Evolutionary conservation across 2,888 invertebrate genomes (phyloP), one percentile per base, ranked within the genome.

Genomic region (Hanleya hanleyi): DNA sequence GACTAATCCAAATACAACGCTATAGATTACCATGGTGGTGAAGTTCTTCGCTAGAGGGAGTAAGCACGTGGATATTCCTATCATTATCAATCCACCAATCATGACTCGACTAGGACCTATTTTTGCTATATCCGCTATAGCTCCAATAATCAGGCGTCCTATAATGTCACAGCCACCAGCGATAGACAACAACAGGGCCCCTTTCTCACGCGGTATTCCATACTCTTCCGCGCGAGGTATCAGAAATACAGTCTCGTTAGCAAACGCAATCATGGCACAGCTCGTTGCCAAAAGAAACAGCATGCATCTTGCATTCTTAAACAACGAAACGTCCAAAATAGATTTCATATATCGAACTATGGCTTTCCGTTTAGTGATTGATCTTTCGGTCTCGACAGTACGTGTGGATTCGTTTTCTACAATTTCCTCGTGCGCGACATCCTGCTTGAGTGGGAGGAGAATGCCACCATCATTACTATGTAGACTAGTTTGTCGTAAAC

Each of bases 141-240:
- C 35, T n/a, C 64, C 64, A 35, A 64, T 22, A 37, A 64, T 5
- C 7, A 64, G 22, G 15, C 64, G 33, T 15, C 64, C 64, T 9
- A 64, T 26, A 37, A 64, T 64, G 36, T 64, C 64, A 64, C 64
- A 64, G 15, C 64, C 64, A 12, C 64, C 64, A 18, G 38, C 64
- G n/a, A 64, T 64, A 2, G 38, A 22, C 35, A 64, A 26, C 15
- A 64, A 37, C 15, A 37, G 35, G 2, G 64, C 64, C 1, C 35
- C 33, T 22, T 35, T 64, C 3, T 64, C 64, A 22, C 64, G 35
- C 9, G n/a, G 4, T 3, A 64, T 64, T 22, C 64, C 64, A 29
- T 37, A 37, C n/a, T 64, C 64, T 5, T 64, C 38, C 18, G 64
- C 64, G 9, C 64, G 35, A 64, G 64, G 37, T 18, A 64, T 37